Conservation (phyloP, 1,140 invertebrate genomes). For the Cecropterus lyciades region DNA sequence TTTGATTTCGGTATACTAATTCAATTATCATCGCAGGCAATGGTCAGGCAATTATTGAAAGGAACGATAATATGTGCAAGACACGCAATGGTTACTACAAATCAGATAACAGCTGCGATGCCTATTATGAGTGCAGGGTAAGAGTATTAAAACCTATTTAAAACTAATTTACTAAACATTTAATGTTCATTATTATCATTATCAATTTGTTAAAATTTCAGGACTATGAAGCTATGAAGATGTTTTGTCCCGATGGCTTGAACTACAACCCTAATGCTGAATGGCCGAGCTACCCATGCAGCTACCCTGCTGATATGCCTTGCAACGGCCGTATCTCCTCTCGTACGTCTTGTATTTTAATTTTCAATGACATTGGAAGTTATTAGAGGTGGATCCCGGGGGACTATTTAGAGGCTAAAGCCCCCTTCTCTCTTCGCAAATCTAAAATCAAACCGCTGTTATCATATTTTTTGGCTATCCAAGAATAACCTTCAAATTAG, state of each 20-base stretch:
- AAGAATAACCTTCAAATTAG: too few relatives aligned
- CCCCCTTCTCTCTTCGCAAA: too few relatives aligned
- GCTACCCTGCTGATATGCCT: conserved; percentile 91
- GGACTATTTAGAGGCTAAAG: too few relatives aligned
- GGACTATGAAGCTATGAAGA: conserved; percentile 47
- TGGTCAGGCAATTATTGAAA: conserved; percentile 10
- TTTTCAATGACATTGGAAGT: too few relatives aligned
- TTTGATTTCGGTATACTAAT: neutral
- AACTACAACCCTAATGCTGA: conserved; percentile 89
- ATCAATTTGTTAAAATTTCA: conserved; percentile 33
- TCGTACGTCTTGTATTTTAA: conserved; percentile 86
- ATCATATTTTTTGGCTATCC: too few relatives aligned
- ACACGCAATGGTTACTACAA: conserved; percentile 73
- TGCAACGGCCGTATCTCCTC: conserved; percentile 87
- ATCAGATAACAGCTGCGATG: conserved; percentile 88
- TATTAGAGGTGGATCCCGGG: too few relatives aligned
- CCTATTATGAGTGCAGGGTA: conserved; percentile 84
- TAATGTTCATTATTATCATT: neutral
- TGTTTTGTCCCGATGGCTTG: conserved; percentile 91
- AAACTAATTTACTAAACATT: neutral
- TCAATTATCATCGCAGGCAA: conserved; percentile 28
- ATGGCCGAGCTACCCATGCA: conserved; percentile 90
- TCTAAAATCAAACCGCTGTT: too few relatives aligned
- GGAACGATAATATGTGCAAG: conserved; percentile 29
- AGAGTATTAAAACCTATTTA: conserved; percentile 11